phyloP scores from a whole-genome alignment of 2,113 vertebrate genomes.

The Vicugna pacos region DNA sequence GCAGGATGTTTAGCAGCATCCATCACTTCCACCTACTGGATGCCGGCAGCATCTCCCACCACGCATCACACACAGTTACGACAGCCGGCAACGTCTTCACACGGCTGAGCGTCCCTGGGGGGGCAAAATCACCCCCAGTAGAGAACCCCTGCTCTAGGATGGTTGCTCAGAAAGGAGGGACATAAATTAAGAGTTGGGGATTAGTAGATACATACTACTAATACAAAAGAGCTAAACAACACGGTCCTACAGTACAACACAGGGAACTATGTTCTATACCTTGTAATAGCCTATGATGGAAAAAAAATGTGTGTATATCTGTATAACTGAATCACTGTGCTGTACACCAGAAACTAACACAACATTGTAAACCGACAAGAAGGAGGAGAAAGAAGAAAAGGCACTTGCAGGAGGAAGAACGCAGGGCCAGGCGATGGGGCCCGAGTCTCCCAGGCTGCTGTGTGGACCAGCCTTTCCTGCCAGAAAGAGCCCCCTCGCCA shows the following conservation, averaged over 20 bases:
- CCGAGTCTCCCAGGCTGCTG: fast-evolving
- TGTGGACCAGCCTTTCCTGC: not conserved
- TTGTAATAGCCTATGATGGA: no score
- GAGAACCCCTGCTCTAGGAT: not conserved
- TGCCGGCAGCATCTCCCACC: not conserved
- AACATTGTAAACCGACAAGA: no score
- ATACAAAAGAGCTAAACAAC: no score
- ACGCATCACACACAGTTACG: no score
- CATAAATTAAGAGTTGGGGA: no score
- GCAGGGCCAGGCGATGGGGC: not conserved
- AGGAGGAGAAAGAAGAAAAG: no score
- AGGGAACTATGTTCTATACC: no score
- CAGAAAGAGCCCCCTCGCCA: fast-evolving
- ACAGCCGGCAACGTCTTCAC: not conserved
- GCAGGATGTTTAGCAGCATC: not conserved
- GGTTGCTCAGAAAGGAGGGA: not conserved
- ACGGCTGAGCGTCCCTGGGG: not conserved
- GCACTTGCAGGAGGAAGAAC: fast-evolving
- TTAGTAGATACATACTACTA: no score
- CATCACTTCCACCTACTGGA: fast-evolving
- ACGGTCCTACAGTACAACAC: no score
- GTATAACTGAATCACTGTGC: no score
- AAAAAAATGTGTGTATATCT: no score
- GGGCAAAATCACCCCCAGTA: not conserved
- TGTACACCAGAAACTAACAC: no score